Percentiles rank a stretch among this genome's conserved stretches.
Conservation (phyloP, 1,140 invertebrate species). For the Holotrichia oblita region DNA sequence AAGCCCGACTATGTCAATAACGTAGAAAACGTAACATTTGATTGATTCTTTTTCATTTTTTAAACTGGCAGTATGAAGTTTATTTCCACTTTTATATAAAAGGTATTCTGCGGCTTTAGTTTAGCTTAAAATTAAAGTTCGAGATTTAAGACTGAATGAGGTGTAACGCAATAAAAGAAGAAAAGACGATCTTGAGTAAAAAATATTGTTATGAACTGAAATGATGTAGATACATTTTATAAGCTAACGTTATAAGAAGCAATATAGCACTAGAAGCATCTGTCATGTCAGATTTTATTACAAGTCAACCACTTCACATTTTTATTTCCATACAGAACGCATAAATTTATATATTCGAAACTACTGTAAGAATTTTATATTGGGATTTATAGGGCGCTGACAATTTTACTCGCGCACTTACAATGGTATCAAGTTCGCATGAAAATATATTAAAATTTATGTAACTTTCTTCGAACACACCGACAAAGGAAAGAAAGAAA, state of each 20-base stretch:
- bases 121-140: background rate
- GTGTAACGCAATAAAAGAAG: conserved; percentile 7
- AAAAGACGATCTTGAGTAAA: conserved; percentile 31
- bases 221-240: conserved; percentile 33
- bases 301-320: conserved; percentile 44
- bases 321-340: conserved; percentile 37
- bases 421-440: conserved; percentile 30
- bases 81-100: no score
- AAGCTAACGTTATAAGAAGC: conserved; percentile 34
- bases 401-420: conserved; percentile 28
- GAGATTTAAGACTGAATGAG: background rate
- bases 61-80: no score
- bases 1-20: no score
- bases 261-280: conserved; percentile 41
- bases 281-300: conserved; percentile 44
- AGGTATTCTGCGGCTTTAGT: background rate
- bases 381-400: conserved; percentile 38
- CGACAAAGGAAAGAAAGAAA: conserved; percentile 22
- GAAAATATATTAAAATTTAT: conserved; percentile 40
- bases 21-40: no score
- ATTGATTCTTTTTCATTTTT: no score
- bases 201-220: conserved; percentile 41
- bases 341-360: conserved; percentile 42
- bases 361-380: conserved; percentile 40
- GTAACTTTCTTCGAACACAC: background rate